Evolutionary conservation across 2,797 vertebrate genomes (phyloP), one percentile per base, ranked within the genome.

Genomic region (Lacerta viridis): DNA sequence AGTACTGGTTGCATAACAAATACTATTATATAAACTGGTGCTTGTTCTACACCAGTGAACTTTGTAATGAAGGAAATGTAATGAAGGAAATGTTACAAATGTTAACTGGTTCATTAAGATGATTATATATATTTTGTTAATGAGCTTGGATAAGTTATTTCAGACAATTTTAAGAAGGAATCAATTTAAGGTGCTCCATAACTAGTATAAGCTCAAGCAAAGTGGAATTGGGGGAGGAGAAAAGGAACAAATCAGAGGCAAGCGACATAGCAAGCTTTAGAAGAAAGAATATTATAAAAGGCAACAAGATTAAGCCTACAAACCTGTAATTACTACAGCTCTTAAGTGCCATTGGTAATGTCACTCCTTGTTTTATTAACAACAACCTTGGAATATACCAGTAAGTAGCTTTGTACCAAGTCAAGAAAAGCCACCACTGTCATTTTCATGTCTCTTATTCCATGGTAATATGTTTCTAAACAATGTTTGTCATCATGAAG

Each of bases 361-460:
- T 59, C 69, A 84, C 81, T 75, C 5, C 55, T 86, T 86, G 64
- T 7, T 10, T 11, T 27, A n/a, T 78, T 88, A 68, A 66, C 13
- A 59, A 33, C 7, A 3, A 75, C 27, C 68, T 61, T 59, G 39
- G 46, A 41, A 61, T 7, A 18, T 18, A 33, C 33, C 33, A 33
- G 33, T 33, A 76, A 25, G 9, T 43, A 50, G 25, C 71, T 18
- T 8, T 75, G 25, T 27, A 23, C 33, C 55, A n/a, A 76, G 69
- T 50, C 5, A 7, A 13, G 6, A 84, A 75, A 23, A 72, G 74
- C 39, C 39, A 76, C 18, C 39, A 29, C 36, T 4, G 5, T 61
- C 11, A 25, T 39, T 85, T 75, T n/a, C 29, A 59, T 75, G 27
- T 15, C 33, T 64, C 50, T 76, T 29, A 23, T 6, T 41, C 27